A percentile compares a stretch with the other conserved stretches of the same genome.
These are phyloP conservation scores for Tachysurus fulvidraco DNA, from an alignment of 2,113 vertebrate genomes.

Conservation along the genomic window DNA sequence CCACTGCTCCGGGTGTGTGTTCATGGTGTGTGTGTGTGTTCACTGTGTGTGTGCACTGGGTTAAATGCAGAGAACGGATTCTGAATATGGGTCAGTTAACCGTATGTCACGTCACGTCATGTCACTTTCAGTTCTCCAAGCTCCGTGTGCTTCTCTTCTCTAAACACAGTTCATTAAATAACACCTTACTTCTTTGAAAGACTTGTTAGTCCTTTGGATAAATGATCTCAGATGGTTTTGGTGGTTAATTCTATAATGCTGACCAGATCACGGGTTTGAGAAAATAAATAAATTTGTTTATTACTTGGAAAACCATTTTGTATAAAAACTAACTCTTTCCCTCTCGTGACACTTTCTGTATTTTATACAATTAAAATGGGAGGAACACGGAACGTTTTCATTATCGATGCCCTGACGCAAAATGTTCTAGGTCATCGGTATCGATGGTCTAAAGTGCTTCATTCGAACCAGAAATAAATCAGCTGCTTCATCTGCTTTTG, in stretches of 20 bases:
- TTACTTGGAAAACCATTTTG: neutral
- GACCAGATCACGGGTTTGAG: neutral
- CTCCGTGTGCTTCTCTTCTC: neutral
- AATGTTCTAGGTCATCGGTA: neutral
- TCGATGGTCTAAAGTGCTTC: neutral
- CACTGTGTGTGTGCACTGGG: too few relatives aligned
- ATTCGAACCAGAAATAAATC: conserved; percentile 5
- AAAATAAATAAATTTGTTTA: too few relatives aligned
- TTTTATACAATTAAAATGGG: neutral
- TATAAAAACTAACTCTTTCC: neutral
- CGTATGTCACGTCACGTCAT: too few relatives aligned
- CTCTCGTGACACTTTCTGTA: neutral
- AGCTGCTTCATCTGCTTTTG: neutral
- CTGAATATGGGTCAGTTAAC: too few relatives aligned
- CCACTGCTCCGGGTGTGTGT: too few relatives aligned
- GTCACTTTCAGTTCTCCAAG: neutral
- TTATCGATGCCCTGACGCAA: neutral
- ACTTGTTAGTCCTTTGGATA: neutral
- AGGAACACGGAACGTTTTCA: neutral
- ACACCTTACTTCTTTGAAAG: neutral
- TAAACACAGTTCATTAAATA: too few relatives aligned
- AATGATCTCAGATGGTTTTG: neutral
- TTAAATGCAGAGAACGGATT: too few relatives aligned
- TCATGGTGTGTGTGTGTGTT: too few relatives aligned
- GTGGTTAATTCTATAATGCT: neutral